phyloP scores from a whole-genome alignment of 2,888 invertebrate species.

The Bruchidius siliquastri region DNA sequence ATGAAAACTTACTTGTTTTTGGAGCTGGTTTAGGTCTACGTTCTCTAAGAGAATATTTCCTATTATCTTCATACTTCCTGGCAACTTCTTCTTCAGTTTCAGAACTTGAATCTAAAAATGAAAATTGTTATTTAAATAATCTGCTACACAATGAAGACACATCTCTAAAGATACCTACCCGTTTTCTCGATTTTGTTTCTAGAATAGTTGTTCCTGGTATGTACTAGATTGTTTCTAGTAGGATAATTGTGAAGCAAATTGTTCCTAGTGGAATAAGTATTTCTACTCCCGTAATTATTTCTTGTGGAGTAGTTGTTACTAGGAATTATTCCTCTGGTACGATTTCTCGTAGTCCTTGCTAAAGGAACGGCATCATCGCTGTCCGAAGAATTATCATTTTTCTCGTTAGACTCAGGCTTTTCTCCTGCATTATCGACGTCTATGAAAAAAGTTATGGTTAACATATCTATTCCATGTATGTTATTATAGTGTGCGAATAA shows the following conservation, averaged over 20 bases:
- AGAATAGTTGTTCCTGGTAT: neutral
- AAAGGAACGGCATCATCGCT: constrained; percentile 10
- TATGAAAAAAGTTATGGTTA: neutral
- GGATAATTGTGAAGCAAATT: neutral
- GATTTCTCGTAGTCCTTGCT: constrained; percentile 12
- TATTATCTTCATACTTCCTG: constrained; percentile 29
- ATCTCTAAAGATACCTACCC: neutral
- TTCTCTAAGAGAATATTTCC: constrained; percentile 40
- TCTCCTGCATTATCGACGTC: neutral
- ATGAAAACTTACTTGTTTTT: constrained; percentile 32
- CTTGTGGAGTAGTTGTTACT: constrained; percentile 8
- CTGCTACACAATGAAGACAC: neutral
- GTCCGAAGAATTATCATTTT: constrained; percentile 8
- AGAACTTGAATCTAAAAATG: constrained; percentile 20
- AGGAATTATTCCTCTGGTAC: constrained; percentile 3
- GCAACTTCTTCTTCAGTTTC: constrained; percentile 37
- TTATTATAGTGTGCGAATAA: no score
- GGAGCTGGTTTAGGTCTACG: constrained; percentile 38
- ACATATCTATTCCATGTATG: no score
- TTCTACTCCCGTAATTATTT: neutral
- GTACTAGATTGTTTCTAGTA: neutral
- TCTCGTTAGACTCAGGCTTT: constrained; percentile 3
- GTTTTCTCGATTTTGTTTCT: neutral
- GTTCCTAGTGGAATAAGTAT: neutral
- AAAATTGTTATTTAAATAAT: neutral